A percentile compares a stretch with the other conserved stretches of the same genome.
Evolutionary conservation across 2,797 vertebrate genomes (phyloP).

Genomic region (Amphiprion clarkii): DNA sequence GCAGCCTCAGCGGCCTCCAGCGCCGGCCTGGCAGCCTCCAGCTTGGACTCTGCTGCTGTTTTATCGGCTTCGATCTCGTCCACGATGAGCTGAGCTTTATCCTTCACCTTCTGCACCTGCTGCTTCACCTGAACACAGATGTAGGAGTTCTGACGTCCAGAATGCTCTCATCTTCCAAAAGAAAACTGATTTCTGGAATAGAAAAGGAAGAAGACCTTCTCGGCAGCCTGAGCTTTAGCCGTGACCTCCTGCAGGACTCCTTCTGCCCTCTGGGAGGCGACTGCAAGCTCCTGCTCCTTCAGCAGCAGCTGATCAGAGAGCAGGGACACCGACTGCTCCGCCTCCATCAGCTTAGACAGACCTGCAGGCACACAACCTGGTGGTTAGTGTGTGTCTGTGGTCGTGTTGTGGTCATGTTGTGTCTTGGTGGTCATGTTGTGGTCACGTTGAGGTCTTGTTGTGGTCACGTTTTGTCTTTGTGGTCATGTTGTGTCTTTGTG

Average conservation of each 20-base stretch:
- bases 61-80: slow-evolving; percentile 89
- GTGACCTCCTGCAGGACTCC: slow-evolving; percentile 87
- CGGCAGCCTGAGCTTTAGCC: slow-evolving; percentile 86
- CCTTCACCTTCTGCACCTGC: slow-evolving; percentile 91
- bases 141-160: too few relatives aligned
- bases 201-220: slow-evolving; percentile 65
- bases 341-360: slow-evolving; percentile 89
- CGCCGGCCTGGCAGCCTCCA: slow-evolving; percentile 88
- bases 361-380: slow-evolving; percentile 67
- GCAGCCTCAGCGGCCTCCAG: slow-evolving; percentile 87
- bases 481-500: too few relatives aligned
- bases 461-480: too few relatives aligned
- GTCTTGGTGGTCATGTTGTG: too few relatives aligned
- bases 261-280: slow-evolving; percentile 86
- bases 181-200: too few relatives aligned
- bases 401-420: too few relatives aligned
- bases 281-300: slow-evolving; percentile 87
- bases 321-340: slow-evolving; percentile 86
- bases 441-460: too few relatives aligned
- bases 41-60: slow-evolving; percentile 84
- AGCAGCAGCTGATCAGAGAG: slow-evolving; percentile 85
- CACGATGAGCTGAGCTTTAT: slow-evolving; percentile 90
- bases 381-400: too few relatives aligned
- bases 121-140: slow-evolving; percentile 80
- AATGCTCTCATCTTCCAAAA: too few relatives aligned